A percentile compares a stretch with the other conserved stretches of the same genome.
Evolutionary conservation across 2,888 invertebrate species (phyloP).

Genomic region (Phyto melanocephala): DNA sequence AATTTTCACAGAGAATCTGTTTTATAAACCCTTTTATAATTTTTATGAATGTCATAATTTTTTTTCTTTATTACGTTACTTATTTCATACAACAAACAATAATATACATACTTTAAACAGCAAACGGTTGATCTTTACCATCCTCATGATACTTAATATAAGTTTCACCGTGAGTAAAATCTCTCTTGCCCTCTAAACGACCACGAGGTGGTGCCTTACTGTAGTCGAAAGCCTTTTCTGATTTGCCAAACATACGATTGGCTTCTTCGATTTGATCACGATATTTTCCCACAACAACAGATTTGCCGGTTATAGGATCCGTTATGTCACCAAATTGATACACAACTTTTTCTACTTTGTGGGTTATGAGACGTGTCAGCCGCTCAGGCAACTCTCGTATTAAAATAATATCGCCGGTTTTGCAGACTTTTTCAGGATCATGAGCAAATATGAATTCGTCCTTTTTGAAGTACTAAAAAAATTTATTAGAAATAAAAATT

Average conservation of each 20-base stretch:
- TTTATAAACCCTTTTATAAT: no score
- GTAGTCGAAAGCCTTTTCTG: constrained; percentile 85
- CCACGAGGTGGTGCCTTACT: constrained; percentile 88
- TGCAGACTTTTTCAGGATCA: constrained; percentile 88
- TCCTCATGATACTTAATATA: constrained; percentile 89
- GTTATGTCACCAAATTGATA: constrained; percentile 90
- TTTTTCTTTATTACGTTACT: no score
- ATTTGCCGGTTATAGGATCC: constrained; percentile 91
- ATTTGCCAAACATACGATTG: constrained; percentile 85
- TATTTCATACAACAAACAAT: neutral
- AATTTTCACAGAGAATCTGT: no score
- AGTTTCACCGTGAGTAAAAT: constrained; percentile 87
- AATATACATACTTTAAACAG: constrained; percentile 81
- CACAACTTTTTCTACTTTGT: constrained; percentile 88
- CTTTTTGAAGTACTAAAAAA: constrained; percentile 87
- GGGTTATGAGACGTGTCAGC: constrained; percentile 87
- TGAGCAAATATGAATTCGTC: constrained; percentile 86
- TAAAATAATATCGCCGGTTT: constrained; percentile 90
- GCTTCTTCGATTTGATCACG: constrained; percentile 86
- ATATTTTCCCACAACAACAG: constrained; percentile 85
- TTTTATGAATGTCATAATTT: no score
- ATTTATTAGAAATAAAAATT: neutral
- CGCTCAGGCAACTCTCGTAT: constrained; percentile 86
- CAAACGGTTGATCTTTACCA: constrained; percentile 86
- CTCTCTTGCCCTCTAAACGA: constrained; percentile 89